Conservation (phyloP, 37 sponge, comb jelly and placozoan genomes). For the Beroe forskalii region DNA sequence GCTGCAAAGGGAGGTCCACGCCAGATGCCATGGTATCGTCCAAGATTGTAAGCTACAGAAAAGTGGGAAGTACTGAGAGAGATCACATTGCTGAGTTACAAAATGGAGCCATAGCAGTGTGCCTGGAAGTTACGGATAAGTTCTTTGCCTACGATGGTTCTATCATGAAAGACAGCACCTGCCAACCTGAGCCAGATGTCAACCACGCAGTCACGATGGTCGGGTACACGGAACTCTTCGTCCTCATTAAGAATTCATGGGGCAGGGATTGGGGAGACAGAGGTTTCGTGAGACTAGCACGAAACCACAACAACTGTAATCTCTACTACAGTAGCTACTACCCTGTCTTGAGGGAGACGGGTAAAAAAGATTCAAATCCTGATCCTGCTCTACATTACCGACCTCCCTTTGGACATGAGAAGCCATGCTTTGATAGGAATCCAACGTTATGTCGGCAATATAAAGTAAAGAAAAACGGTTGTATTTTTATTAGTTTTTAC, state of each 20-base stretch:
- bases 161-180: conserved; percentile 4
- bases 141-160: not conserved
- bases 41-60: not conserved
- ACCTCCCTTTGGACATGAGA: not conserved
- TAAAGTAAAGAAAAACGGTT: no score
- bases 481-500: no score
- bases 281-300: conserved; percentile 15
- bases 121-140: conserved; percentile 16
- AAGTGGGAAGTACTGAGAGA: not conserved
- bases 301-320: conserved; percentile 24
- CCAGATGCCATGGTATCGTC: not conserved
- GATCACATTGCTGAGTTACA: not conserved
- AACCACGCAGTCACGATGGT: conserved; percentile 55
- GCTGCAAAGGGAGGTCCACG: not conserved
- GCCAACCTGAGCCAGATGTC: not conserved
- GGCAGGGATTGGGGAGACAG: conserved; percentile 23
- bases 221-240: not conserved
- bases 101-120: not conserved
- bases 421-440: no score
- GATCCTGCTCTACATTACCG: not conserved
- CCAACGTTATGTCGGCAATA: no score
- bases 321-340: not conserved
- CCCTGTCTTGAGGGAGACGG: not conserved
- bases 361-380: not conserved
- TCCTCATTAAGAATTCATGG: conserved; percentile 48